Evolutionary conservation across 2,113 vertebrate species (phyloP), one percentile per base, ranked within the genome.

Genomic region (Onychostoma macrolepis): DNA sequence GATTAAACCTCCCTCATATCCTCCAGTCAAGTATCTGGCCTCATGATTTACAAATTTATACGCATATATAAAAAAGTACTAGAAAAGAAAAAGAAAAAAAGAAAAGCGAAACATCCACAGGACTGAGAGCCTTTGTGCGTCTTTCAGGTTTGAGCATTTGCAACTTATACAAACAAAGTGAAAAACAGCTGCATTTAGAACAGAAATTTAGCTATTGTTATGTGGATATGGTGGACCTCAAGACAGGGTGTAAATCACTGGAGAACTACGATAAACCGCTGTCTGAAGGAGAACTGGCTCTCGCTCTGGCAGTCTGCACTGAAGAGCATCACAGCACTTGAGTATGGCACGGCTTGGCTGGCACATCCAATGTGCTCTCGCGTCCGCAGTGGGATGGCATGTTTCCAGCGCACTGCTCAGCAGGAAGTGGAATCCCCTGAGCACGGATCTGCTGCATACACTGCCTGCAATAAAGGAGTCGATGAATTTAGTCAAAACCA

Each of bases 321-420:
- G 7, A 78, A 36, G 71, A 61, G 53, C 10, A 76, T 96, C 96
- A 95, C 78, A 95, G 89, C n/a, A 99, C 94, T 36, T 91, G 94
- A 77, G 97, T 90, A 9, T 96, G 95, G 87, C 96, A 93, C 30
- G 97, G 94, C 50, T 97, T 95, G 0, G 96, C 87, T 85, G 91
- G 90, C 5, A 96, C 92, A 28, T 98, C 96, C 91, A 98, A 90
- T 85, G 94, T 95, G 0, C 97, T 99, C 93, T 97, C 97, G 91
- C 93, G 91, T 53, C 97, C 97, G 88, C 98, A 99, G 83, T 95
- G 96, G 30, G 96, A 91, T 3, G 95, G 96, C 92, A 97, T 84
- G n/a, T 94, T 91, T 41, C 93, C 87, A 41, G 89, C 15, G 12
- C 94, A 94, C 41, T 93, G 93, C 87, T 96, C 97, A 9, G 63